A percentile compares a stretch with the other conserved stretches of the same genome.
phyloP scores from a whole-genome alignment of 2,113 vertebrate genomes.

The Platanista minor region DNA sequence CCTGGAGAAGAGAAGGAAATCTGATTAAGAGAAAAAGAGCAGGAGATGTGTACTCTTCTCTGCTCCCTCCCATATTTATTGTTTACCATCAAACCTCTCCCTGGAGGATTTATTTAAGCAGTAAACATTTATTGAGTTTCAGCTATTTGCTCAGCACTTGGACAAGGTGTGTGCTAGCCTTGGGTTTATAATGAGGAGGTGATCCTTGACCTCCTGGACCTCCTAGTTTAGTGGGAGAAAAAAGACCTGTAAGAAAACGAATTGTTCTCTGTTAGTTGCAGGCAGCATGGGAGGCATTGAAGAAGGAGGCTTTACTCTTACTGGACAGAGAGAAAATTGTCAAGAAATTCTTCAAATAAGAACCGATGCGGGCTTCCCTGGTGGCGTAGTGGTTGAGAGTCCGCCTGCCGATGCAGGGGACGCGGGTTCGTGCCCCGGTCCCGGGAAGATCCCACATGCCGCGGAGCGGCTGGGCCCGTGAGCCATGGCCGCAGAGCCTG shows the following conservation, averaged over 20 bases:
- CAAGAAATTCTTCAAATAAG: not conserved
- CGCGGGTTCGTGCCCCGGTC: too few relatives aligned
- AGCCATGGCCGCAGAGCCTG: too few relatives aligned
- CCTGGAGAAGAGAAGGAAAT: not conserved
- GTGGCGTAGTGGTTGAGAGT: too few relatives aligned
- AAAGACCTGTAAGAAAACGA: not conserved
- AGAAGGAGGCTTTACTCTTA: not conserved
- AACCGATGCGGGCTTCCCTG: not conserved
- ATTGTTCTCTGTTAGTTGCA: not conserved
- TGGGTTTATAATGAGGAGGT: conserved; percentile 22
- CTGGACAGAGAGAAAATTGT: not conserved
- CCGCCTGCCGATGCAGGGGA: too few relatives aligned
- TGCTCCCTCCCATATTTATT: not conserved
- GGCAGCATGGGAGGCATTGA: not conserved
- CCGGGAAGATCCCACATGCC: too few relatives aligned
- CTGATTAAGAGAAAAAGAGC: not conserved
- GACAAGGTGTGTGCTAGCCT: conserved; percentile 38
- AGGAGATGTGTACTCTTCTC: not conserved
- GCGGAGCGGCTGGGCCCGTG: too few relatives aligned
- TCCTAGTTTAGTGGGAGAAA: not conserved
- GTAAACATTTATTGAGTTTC: conserved; percentile 53
- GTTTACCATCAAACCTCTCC: conserved; percentile 5
- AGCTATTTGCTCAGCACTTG: conserved; percentile 34
- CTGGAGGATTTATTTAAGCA: conserved; percentile 51
- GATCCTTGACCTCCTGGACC: conserved; percentile 36